Base-by-base conservation (phyloP, 2,888 invertebrate genomes). In the Polydrusus cervinus region DNA sequence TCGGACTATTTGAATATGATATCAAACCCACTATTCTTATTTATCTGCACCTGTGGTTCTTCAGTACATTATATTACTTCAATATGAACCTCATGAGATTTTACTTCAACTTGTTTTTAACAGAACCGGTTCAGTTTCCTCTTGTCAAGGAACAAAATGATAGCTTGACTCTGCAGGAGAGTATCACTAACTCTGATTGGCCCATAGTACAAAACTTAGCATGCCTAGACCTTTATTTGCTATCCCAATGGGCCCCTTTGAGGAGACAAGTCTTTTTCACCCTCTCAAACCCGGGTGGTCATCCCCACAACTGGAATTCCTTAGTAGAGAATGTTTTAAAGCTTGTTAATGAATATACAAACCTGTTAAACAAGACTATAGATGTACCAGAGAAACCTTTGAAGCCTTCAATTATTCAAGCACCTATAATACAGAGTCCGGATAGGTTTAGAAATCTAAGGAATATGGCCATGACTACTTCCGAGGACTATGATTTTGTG, bases 291-390 rank as follows among this genome's bases (percentile, higher is more conserved):
- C 95, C 95, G 30, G 95, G 96, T 18, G 95, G 95, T 38, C 96
- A 96, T 86, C 95, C 97, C 0, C 93, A 94, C 82, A 95, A 95
- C 83, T 97, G 97, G 97, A 94, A 93, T 82, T 90, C 90, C 78
- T 85, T 96, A 10, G 84, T 92, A 57, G 90, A 91, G 74, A 91
- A 91, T 80, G 91, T 93, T 83, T 84, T 95, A 10, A 85, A 86
- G 40, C 87, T 92, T 0, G 89, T 96, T 3, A 90, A 90, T 76
- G 89, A 89, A 51, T 94, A 94, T 79, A 91, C 90, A 3, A 89
- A 90, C n/a, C 90, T 92, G 67, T 84, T 95, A 3, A 90, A 90
- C 74, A 84, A 83, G 78, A 83, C 84, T 13, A 81, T 82, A 9
- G 84, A 84, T 70, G 74, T 68, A 49, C 71, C 75, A 38, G 79